These are phyloP conservation scores for Mythimna lalbum DNA, from an alignment of 2,888 invertebrate species.

Conservation along the genomic window DNA sequence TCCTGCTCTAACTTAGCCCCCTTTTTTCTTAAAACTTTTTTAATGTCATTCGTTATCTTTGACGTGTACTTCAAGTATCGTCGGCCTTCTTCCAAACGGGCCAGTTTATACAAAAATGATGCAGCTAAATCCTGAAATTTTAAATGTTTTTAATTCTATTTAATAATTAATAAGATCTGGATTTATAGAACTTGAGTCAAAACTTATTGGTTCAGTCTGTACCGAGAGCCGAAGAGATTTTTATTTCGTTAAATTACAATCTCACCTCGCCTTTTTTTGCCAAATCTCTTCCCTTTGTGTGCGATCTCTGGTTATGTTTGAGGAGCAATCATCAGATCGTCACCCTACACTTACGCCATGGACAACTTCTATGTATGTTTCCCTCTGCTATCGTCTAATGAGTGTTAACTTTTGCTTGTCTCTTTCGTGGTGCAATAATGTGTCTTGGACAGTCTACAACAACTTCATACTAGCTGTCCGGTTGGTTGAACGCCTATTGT, in stretches of 20 bases:
- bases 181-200: not conserved
- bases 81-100: constrained; percentile 82
- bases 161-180: not conserved
- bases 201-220: too few species aligned
- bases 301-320: too few species aligned
- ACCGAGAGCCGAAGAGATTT: too few species aligned
- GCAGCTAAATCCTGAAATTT: constrained; percentile 79
- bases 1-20: constrained; percentile 70
- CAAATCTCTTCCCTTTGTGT: too few species aligned
- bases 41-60: constrained; percentile 82
- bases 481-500: too few species aligned
- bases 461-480: not conserved
- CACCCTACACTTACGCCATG: not conserved
- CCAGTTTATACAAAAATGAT: constrained; percentile 75
- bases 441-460: too few species aligned
- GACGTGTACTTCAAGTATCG: constrained; percentile 83
- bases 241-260: too few species aligned
- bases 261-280: too few species aligned
- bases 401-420: not conserved
- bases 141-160: not conserved
- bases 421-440: too few species aligned
- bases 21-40: constrained; percentile 78
- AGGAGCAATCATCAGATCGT: not conserved
- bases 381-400: not conserved
- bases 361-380: not conserved